Conservation (phyloP, 64 coral and sea anemone genomes). For the Porites lutea region DNA sequence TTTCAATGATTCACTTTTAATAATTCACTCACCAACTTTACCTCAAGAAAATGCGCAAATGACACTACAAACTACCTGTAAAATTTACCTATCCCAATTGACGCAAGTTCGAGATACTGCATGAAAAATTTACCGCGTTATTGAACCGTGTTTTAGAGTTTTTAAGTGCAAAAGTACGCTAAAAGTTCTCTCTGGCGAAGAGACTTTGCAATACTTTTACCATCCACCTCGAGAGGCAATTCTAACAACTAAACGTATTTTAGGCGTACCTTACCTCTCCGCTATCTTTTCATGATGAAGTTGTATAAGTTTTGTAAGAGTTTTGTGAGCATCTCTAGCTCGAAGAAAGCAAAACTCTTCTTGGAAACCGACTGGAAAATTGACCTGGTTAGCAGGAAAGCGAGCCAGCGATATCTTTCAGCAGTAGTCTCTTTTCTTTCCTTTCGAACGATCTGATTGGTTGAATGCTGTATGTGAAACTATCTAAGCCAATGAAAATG, state of each 20-base stretch:
- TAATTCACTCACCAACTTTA: too few species aligned
- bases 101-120: too few species aligned
- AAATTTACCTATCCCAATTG: too few species aligned
- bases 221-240: too few species aligned
- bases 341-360: background rate
- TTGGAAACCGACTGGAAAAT: background rate
- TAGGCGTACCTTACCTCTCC: background rate
- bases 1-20: too few species aligned
- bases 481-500: conserved; percentile 41
- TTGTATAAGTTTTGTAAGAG: background rate
- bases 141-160: too few species aligned
- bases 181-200: too few species aligned
- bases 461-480: background rate
- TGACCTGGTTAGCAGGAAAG: background rate
- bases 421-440: background rate
- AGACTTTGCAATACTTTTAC: too few species aligned
- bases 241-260: background rate
- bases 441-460: conserved; percentile 23
- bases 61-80: too few species aligned
- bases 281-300: conserved; percentile 12
- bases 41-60: too few species aligned
- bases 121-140: too few species aligned
- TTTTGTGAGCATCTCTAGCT: background rate
- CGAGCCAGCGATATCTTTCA: background rate
- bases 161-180: too few species aligned